Percentiles rank a stretch among this genome's conserved stretches.
Conservation (phyloP, 2,113 vertebrate genomes). For the Micronycteris hirsuta region DNA sequence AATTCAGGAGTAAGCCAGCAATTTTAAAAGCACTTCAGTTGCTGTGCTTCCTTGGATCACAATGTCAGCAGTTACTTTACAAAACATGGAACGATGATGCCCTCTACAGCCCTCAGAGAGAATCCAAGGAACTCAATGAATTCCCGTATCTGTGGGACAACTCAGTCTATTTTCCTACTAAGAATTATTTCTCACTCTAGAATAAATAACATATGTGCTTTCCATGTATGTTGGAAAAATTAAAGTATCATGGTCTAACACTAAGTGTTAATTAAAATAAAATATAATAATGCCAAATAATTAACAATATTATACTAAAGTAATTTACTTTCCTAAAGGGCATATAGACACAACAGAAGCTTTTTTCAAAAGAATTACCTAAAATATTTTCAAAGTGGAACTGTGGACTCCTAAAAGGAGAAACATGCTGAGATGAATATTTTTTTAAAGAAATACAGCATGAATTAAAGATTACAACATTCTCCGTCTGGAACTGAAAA, state of each 20-base stretch:
- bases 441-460: neutral
- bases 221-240: neutral
- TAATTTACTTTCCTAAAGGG: neutral
- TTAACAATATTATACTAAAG: constrained; percentile 10
- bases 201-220: neutral
- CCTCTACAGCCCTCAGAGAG: constrained; percentile 73
- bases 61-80: neutral
- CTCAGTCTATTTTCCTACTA: neutral
- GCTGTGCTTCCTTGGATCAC: neutral
- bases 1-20: constrained; percentile 5
- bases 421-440: neutral
- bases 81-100: constrained; percentile 72
- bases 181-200: neutral
- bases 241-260: neutral
- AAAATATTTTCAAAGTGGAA: constrained; percentile 31
- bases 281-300: neutral
- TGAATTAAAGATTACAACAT: constrained; percentile 31
- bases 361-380: constrained; percentile 43
- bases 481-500: constrained; percentile 30
- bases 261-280: neutral
- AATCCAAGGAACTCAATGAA: neutral
- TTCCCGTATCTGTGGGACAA: neutral
- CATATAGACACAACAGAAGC: neutral
- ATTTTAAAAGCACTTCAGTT: constrained; percentile 46
- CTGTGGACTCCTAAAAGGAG: neutral